These are phyloP conservation scores for Mactromeris polynyma DNA, from an alignment of 2,888 invertebrate genomes.

Conservation along the genomic window DNA sequence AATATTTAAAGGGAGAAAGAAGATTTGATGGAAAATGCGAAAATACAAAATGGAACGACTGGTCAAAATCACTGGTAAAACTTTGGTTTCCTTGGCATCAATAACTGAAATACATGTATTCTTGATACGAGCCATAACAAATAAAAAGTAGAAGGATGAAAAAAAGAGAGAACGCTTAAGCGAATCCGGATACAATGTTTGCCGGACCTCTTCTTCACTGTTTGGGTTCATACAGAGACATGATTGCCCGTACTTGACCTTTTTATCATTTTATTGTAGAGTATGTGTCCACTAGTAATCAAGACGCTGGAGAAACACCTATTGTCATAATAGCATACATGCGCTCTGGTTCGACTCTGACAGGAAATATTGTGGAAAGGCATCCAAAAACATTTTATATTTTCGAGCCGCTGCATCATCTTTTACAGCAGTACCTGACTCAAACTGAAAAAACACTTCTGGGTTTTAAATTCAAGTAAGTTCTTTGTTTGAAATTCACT, in stretches of 20 bases:
- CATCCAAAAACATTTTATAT: constrained; percentile 47
- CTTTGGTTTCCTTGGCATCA: no score
- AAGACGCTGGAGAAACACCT: background rate
- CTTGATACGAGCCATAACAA: no score
- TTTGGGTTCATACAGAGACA: background rate
- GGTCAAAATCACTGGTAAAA: no score
- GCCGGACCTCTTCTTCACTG: background rate
- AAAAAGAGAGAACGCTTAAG: no score
- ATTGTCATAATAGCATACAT: constrained; percentile 52
- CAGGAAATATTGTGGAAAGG: constrained; percentile 48
- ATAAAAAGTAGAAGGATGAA: no score
- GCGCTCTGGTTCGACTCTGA: constrained; percentile 52
- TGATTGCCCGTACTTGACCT: background rate
- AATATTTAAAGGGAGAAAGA: no score
- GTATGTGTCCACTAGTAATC: background rate
- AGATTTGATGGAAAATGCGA: no score
- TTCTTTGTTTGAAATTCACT: background rate
- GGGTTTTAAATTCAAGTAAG: constrained; percentile 17
- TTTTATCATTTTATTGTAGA: background rate
- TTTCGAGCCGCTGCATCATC: constrained; percentile 47
- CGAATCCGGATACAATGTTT: background rate
- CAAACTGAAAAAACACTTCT: constrained; percentile 15
- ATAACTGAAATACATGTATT: no score
- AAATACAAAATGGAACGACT: no score
- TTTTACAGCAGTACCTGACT: constrained; percentile 1